Percentiles rank a stretch among this genome's conserved stretches.
Conservation (phyloP, 2,888 invertebrate genomes). For the Nipponacmea schrenckii region DNA sequence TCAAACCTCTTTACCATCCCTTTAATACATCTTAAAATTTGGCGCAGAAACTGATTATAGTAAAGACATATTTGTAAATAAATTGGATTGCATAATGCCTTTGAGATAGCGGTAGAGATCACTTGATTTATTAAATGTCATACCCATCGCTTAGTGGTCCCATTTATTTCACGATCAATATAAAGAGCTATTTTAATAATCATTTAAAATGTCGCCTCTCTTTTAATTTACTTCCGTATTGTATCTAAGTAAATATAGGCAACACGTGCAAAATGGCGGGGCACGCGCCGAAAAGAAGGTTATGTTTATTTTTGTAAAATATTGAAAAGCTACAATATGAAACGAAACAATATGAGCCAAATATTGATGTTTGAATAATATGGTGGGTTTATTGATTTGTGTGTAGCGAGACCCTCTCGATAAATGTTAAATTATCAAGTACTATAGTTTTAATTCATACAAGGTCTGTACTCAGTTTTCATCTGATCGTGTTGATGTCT, state of each 20-base stretch:
- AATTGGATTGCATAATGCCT: too few species aligned
- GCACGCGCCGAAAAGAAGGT: background rate
- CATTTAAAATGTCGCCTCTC: background rate
- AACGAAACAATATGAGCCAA: background rate
- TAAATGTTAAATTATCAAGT: background rate
- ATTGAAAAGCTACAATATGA: background rate
- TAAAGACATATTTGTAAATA: too few species aligned
- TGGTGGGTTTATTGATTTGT: background rate
- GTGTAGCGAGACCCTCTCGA: background rate
- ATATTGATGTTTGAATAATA: background rate
- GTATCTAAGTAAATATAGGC: background rate
- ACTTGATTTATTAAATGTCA: too few species aligned
- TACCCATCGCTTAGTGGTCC: too few species aligned
- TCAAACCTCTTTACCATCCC: too few species aligned
- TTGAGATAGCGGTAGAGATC: too few species aligned
- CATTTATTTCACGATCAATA: too few species aligned
- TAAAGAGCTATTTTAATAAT: too few species aligned
- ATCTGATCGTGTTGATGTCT: background rate
- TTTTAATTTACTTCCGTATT: background rate
- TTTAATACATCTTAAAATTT: too few species aligned
- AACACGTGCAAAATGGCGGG: background rate
- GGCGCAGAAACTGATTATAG: too few species aligned
- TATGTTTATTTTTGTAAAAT: constrained; percentile 3
- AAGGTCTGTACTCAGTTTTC: background rate
- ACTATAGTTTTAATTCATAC: background rate